These are phyloP conservation scores for Platysternon megacephalum DNA, from an alignment of 2,113 vertebrate genomes.

Conservation along the genomic window DNA sequence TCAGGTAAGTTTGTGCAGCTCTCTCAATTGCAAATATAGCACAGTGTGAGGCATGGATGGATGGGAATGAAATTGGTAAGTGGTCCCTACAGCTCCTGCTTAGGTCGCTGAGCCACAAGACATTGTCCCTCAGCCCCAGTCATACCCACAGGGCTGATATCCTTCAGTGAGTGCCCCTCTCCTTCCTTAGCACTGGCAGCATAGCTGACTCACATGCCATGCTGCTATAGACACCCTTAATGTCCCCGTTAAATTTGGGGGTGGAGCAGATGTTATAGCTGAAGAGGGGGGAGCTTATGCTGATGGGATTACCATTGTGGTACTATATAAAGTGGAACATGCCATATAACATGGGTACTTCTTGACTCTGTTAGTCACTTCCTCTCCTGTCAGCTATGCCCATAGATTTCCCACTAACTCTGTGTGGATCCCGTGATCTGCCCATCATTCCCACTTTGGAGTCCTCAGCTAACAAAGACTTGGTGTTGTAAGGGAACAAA, in stretches of 20 bases:
- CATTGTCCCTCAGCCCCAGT: too few species aligned
- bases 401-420: not conserved
- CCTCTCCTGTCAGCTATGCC: not conserved
- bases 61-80: not conserved
- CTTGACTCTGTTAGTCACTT: not conserved
- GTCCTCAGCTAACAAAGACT: not conserved
- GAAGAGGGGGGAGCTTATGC: too few species aligned
- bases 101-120: too few species aligned
- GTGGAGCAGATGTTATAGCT: not conserved
- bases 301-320: too few species aligned
- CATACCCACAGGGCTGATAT: not conserved
- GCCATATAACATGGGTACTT: not conserved
- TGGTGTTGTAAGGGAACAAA: not conserved
- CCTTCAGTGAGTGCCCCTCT: not conserved
- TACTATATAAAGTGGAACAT: too few species aligned
- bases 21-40: not conserved
- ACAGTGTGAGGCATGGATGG: not conserved
- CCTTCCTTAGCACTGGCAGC: not conserved
- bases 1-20: too few species aligned
- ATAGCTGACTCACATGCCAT: not conserved
- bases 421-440: not conserved
- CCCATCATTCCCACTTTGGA: not conserved
- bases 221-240: not conserved
- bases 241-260: not conserved
- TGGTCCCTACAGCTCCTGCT: not conserved